Base-by-base conservation (phyloP, 2,113 vertebrate genomes). In the Onychostoma macrolepis region DNA sequence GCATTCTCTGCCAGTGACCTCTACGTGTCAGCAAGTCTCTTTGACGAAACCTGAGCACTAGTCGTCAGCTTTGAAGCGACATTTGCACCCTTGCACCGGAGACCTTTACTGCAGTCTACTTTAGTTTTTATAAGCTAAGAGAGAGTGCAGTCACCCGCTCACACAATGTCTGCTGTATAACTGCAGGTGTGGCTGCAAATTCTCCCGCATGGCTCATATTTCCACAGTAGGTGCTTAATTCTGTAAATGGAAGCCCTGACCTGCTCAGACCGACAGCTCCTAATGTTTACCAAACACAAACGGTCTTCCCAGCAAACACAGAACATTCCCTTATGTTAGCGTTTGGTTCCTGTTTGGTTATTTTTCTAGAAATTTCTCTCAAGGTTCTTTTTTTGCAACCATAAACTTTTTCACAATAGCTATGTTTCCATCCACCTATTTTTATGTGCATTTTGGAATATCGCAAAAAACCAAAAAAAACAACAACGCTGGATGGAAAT, bases 111-210 rank as follows among this genome's bases (percentile, higher is more conserved):
- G 87, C 85, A 87, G 58, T 80, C 89, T 90, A 87, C 88, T 91
- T 92, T 69, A 50, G 50, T 69, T 87, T 88, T 90, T 82, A 91
- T 87, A 88, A 89, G 89, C 83, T 79, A 83, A 88, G 86, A 85
- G 79, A 87, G 63, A 43, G 71, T 5, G 30, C 85, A 72, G 81
- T 74, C 69, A 65, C 72, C 53, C n/a, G 71, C 85, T 75, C 74
- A 50, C 24, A 21, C 63, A 53, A 43, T 6, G 3, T 38, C 19
- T 69, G 36, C 82, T 48, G 15, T 87, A 12, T 28, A 71, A 80
- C 87, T 80, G 80, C 80, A 88, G 76, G 30, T 67, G 56, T 63
- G 56, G 41, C 81, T 87, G 38, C 56, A 38, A 78, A 69, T 71
- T 63, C 85, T 82, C 67, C 88, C 28, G 12, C 33, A 67, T 72